These are phyloP conservation scores for Aethina tumida DNA, from an alignment of 1,140 invertebrate species.

Conservation along the genomic window DNA sequence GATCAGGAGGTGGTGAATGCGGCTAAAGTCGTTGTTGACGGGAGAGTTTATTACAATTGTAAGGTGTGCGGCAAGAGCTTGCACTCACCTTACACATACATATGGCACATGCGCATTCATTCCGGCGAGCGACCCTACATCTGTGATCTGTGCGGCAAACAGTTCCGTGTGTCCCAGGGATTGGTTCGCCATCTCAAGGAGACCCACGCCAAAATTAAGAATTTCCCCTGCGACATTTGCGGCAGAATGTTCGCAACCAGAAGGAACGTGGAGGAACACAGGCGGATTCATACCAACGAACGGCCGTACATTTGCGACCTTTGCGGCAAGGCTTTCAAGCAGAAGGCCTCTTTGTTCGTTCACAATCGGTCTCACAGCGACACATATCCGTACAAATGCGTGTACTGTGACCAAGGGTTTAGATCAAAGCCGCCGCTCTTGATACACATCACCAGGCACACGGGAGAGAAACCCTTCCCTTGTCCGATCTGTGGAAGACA, in stretches of 20 bases:
- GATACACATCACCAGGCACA: constrained; percentile 52
- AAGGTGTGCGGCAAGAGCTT: constrained; percentile 48
- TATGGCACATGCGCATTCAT: constrained; percentile 53
- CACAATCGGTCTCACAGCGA: constrained; percentile 45
- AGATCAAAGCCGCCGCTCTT: constrained; percentile 45
- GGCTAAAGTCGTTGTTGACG: constrained; percentile 38
- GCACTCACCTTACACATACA: constrained; percentile 47
- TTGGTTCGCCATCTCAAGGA: constrained; percentile 50
- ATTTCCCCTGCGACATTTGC: constrained; percentile 46
- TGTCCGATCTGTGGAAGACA: constrained; percentile 47
- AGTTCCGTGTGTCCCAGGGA: constrained; percentile 54
- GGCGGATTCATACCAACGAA: constrained; percentile 36
- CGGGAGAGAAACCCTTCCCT: constrained; percentile 52
- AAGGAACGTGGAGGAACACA: constrained; percentile 38
- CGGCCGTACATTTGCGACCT: constrained; percentile 46
- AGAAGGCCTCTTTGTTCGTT: constrained; percentile 44
- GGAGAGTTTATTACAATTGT: constrained; percentile 44
- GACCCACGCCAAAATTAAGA: constrained; percentile 51
- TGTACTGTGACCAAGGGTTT: constrained; percentile 51
- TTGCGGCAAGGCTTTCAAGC: constrained; percentile 47
- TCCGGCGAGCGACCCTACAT: constrained; percentile 62
- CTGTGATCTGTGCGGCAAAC: constrained; percentile 64
- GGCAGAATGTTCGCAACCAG: constrained; percentile 42
- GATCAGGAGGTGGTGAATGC: constrained; percentile 35
- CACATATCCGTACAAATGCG: constrained; percentile 47